A percentile compares a stretch with the other conserved stretches of the same genome.
Evolutionary conservation across 2,888 invertebrate species (phyloP).

Genomic region (Argyresthia goedartella): DNA sequence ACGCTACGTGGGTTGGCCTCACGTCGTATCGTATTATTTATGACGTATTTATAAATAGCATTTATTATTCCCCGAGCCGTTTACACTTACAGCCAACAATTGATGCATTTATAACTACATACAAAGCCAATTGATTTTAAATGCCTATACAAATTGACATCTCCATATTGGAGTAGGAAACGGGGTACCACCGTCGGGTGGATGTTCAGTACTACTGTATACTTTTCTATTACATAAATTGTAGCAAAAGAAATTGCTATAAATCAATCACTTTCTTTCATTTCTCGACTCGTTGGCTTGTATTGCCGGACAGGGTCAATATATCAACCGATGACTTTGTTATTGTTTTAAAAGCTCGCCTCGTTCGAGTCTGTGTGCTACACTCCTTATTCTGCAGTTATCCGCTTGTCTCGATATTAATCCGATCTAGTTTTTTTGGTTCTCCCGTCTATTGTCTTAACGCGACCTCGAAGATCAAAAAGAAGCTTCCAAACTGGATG

Average conservation of each 20-base stretch:
- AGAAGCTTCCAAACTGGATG: constrained; percentile 30
- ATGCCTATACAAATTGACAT: too few species aligned
- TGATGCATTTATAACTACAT: neutral
- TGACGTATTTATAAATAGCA: constrained; percentile 47
- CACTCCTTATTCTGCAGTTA: too few species aligned
- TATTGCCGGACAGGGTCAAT: constrained; percentile 40
- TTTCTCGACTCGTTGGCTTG: constrained; percentile 50
- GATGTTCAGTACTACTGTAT: too few species aligned
- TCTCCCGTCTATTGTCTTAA: constrained; percentile 28
- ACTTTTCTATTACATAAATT: neutral
- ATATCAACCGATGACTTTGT: constrained; percentile 48
- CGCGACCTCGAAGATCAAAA: constrained; percentile 37
- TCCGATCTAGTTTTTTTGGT: constrained; percentile 21
- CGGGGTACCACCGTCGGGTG: too few species aligned
- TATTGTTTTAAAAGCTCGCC: constrained; percentile 22
- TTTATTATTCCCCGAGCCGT: constrained; percentile 32
- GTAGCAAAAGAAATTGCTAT: constrained; percentile 11
- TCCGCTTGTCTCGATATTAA: neutral
- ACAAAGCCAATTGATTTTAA: too few species aligned
- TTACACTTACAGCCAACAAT: constrained; percentile 12
- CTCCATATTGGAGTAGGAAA: too few species aligned
- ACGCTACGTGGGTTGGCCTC: constrained; percentile 33
- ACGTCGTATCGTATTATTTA: constrained; percentile 45
- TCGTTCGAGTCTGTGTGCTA: too few species aligned
- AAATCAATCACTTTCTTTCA: constrained; percentile 37